Base-by-base conservation (phyloP, 2,888 invertebrate species). In the Sipunculus nudus region DNA sequence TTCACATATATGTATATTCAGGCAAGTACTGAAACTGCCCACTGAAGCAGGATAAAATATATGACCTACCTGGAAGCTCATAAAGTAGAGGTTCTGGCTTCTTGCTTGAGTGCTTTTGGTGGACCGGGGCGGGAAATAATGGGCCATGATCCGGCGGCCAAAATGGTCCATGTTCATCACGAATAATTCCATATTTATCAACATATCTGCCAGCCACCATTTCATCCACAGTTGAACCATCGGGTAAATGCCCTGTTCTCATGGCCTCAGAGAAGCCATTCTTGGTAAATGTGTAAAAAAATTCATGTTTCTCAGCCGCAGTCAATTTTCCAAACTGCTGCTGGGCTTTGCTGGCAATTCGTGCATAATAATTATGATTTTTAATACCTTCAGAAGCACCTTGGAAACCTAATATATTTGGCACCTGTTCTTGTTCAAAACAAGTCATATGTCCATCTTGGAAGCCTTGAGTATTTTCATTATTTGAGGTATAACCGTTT, bases 81-180 rank as follows among this genome's bases (percentile, higher is more conserved):
- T n/a, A n/a, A n/a, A n/a, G n/a, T n/a, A 79, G 57, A 5, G 76
- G 78, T 61, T 80, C 79, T 29, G 52, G 38, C 5, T 67, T n/a
- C 10, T 45, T 61, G 10, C 58, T 28, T 35, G 64, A 57, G 47
- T 65, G 68, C 68, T 74, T 71, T 40, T 65, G 63, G 61, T 78
- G 78, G 35, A 68, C 68, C 0, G 81, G 81, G 0, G 80, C 71
- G 1, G 81, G 75, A 65, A 73, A 77, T 16, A 80, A 59, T 0
- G 81, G 81, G 2, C 77, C 75, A 59, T 71, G 75, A 46, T 81
- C 81, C 16, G 65, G 59, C 0, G 82, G 82, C 82, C 82, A 82
- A 65, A 81, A 82, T 2, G 82, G 82, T 26, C 82, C 82, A 56
- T 80, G 71, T 35, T 70, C 65, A 60, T 74, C 74, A 6, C 80